phyloP scores from a whole-genome alignment of 2,113 vertebrate species.

The Prochilodus magdalenae region DNA sequence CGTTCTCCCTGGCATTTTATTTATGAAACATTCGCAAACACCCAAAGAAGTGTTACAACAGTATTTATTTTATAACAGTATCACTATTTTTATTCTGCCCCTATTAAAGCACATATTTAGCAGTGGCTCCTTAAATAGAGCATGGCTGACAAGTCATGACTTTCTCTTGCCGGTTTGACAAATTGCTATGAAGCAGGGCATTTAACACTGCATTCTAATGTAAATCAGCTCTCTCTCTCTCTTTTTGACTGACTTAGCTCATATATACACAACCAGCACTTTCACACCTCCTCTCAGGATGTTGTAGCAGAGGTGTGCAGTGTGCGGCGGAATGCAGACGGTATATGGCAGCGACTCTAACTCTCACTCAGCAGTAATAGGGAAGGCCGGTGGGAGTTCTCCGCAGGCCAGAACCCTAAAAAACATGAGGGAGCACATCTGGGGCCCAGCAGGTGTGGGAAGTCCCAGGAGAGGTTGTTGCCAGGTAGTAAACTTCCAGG shows the following conservation, averaged over 20 bases:
- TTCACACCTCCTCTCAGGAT: slow-evolving; percentile 10
- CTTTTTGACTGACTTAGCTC: background rate
- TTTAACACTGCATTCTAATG: slow-evolving; percentile 30
- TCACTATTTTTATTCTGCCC: too few relatives aligned
- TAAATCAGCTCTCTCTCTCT: background rate
- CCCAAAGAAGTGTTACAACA: too few relatives aligned
- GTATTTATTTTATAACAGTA: too few relatives aligned
- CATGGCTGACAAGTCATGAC: background rate
- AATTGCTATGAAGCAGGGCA: background rate
- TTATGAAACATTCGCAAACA: too few relatives aligned
- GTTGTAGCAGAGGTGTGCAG: slow-evolving; percentile 6
- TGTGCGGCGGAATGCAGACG: slow-evolving; percentile 16
- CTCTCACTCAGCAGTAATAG: slow-evolving; percentile 69
- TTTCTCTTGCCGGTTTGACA: background rate
- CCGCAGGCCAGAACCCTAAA: slow-evolving; percentile 68
- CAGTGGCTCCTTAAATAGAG: background rate
- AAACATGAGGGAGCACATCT: slow-evolving; percentile 77
- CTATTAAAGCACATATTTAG: background rate
- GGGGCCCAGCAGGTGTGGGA: slow-evolving; percentile 76
- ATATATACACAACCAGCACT: background rate
- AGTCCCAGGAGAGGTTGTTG: slow-evolving; percentile 74
- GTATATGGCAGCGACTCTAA: slow-evolving; percentile 38
- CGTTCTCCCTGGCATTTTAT: too few relatives aligned
- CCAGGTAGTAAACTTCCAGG: slow-evolving; percentile 70
- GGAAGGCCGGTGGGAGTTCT: slow-evolving; percentile 68